Conservation (phyloP, 2,113 vertebrate species). For the Pimephales promelas region DNA sequence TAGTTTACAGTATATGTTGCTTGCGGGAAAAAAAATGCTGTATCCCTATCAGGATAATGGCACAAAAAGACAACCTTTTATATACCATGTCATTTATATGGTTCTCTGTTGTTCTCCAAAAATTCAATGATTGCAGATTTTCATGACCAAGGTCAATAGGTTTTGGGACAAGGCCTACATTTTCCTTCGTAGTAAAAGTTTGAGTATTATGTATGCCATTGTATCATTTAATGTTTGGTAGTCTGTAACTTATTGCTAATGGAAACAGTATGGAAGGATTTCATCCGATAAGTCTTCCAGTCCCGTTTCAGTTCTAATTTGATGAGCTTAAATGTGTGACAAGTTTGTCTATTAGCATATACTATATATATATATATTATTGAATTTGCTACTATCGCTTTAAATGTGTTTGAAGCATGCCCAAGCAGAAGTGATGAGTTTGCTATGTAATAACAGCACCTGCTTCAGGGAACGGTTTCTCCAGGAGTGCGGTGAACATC, state of each 20-base stretch:
- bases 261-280: not conserved
- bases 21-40: not conserved
- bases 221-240: not conserved
- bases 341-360: not conserved
- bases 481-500: not conserved
- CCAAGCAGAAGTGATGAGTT: not conserved
- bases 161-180: too few relatives aligned
- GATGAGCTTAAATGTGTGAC: not conserved
- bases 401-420: not conserved
- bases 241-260: not conserved
- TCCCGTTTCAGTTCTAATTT: not conserved
- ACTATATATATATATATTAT: not conserved
- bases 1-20: not conserved
- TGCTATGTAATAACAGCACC: not conserved
- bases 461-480: conserved; percentile 4
- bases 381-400: not conserved
- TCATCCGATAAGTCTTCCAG: not conserved
- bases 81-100: too few relatives aligned
- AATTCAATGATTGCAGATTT: too few relatives aligned
- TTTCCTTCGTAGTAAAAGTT: too few relatives aligned
- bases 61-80: too few relatives aligned
- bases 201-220: too few relatives aligned
- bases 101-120: too few relatives aligned
- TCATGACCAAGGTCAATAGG: too few relatives aligned
- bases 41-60: not conserved